Evolutionary conservation across 2,888 invertebrate species (phyloP), one percentile per base, ranked within the genome.

Genomic region (Bombyx huttoni): DNA sequence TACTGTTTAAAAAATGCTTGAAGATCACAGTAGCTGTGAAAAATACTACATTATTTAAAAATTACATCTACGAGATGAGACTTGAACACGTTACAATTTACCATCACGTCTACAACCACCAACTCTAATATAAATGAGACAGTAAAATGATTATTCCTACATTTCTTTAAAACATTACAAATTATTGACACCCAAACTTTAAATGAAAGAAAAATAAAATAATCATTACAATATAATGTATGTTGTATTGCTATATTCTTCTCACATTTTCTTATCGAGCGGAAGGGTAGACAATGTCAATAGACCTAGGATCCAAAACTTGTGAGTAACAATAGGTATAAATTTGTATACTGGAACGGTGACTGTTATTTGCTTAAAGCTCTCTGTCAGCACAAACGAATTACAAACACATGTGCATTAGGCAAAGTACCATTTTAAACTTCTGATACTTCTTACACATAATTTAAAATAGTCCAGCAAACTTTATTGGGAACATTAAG

Each of bases 301-400:
- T 78, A 82, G 81, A 82, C 81, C 68, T 75, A 75, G 66, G 70
- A 78, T 81, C 79, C 72, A 84, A 81, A 82, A 81, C 65, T 61
- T 71, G 75, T 64, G 62, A 72, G 65, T 73, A 75, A 72, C 65
- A 70, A 70, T 73, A 66, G 67, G 75, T 65, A 74, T 71, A 67
- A 72, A 72, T 64, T 73, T 74, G 70, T 75, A 78, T 70, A 76
- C 69, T 72, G 75, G 75, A 77, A 67, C 68, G 67, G 70, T 62
- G 68, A 69, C 63, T 61, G 34, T 56, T 40, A 3, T 40, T 49
- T 57, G 57, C 51, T 49, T 55, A 59, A 40, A 40, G 40, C 64
- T 59, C 57, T 60, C 66, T 65, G 70, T 59, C 71, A 53, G 68
- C 70, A 72, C 70, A 66, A 40, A 40, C 7, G 40, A 40, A 40